These are phyloP conservation scores for Aplocera efformata DNA, from an alignment of 2,888 invertebrate species.

Conservation along the genomic window DNA sequence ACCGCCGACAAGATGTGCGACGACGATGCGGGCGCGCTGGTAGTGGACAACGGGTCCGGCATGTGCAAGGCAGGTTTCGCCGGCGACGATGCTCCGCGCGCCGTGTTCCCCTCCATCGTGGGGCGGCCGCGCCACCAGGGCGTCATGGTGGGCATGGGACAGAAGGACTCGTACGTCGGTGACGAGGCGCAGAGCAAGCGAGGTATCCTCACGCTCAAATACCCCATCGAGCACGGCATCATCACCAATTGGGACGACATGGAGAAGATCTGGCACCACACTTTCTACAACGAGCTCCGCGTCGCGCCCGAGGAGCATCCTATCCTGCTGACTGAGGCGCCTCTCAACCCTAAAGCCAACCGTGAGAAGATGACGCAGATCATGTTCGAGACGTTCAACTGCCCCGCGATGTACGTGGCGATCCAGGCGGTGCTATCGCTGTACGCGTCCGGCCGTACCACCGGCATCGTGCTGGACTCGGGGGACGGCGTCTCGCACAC, in stretches of 20 bases:
- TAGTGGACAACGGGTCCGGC: constrained; percentile 97
- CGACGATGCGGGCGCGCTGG: constrained; percentile 96
- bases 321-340: constrained; percentile 95
- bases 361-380: constrained; percentile 98
- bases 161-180: constrained; percentile 93
- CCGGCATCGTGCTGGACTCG: constrained; percentile 94
- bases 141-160: constrained; percentile 96
- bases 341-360: constrained; percentile 96
- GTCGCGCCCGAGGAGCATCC: constrained; percentile 97
- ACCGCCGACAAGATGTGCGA: constrained; percentile 87
- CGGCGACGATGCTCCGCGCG: constrained; percentile 95
- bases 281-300: constrained; percentile 96
- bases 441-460: constrained; percentile 96
- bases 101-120: constrained; percentile 97
- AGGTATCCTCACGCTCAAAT: constrained; percentile 93
- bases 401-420: constrained; percentile 95
- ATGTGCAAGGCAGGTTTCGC: constrained; percentile 98
- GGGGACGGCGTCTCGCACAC: constrained; percentile 97
- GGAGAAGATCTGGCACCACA: constrained; percentile 99
- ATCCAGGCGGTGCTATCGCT: constrained; percentile 96
- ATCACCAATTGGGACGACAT: constrained; percentile 98
- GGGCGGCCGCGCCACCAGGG: constrained; percentile 94
- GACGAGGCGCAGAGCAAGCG: constrained; percentile 92
- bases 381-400: constrained; percentile 95
- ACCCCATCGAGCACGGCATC: constrained; percentile 97